phyloP scores from a whole-genome alignment of 2,888 invertebrate genomes.

The Idaea aversata region DNA sequence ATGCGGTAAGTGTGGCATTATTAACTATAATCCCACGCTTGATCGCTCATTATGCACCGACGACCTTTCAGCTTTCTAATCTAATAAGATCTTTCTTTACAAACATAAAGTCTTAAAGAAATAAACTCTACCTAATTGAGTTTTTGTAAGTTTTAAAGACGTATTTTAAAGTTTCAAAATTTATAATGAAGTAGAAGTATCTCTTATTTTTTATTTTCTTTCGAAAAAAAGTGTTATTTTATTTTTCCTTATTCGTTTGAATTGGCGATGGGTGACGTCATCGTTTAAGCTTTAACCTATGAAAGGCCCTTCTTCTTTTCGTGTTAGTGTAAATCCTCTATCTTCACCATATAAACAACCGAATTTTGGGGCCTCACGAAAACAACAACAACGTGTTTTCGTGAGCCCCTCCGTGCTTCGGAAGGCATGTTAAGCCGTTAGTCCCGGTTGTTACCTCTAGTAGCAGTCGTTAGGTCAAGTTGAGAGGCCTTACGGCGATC shows the following conservation, averaged over 20 bases:
- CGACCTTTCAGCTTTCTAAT: slow-evolving; percentile 16
- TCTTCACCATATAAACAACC: too few species aligned
- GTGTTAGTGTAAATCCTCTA: neutral
- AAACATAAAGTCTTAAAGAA: slow-evolving; percentile 12
- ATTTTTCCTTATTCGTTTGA: slow-evolving; percentile 35
- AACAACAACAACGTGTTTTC: too few species aligned
- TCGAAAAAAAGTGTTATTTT: too few species aligned
- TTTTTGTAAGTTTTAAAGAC: too few species aligned
- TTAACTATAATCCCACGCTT: slow-evolving; percentile 21
- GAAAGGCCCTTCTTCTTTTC: neutral
- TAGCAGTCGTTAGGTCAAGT: too few species aligned
- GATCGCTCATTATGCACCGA: slow-evolving; percentile 18
- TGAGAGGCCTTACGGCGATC: too few species aligned
- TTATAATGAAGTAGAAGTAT: too few species aligned
- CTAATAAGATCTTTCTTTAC: slow-evolving; percentile 17
- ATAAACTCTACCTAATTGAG: slow-evolving; percentile 8
- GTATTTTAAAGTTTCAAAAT: slow-evolving; percentile 25
- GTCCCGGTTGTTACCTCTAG: too few species aligned
- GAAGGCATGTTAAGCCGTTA: too few species aligned
- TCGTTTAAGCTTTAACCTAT: neutral
- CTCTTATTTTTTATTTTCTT: too few species aligned
- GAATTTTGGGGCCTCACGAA: too few species aligned
- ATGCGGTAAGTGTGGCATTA: slow-evolving; percentile 7
- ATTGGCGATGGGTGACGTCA: neutral
- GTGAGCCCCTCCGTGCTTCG: too few species aligned